A percentile compares a stretch with the other conserved stretches of the same genome.
phyloP scores from a whole-genome alignment of 2,113 vertebrate species.

The Megalops atlanticus region DNA sequence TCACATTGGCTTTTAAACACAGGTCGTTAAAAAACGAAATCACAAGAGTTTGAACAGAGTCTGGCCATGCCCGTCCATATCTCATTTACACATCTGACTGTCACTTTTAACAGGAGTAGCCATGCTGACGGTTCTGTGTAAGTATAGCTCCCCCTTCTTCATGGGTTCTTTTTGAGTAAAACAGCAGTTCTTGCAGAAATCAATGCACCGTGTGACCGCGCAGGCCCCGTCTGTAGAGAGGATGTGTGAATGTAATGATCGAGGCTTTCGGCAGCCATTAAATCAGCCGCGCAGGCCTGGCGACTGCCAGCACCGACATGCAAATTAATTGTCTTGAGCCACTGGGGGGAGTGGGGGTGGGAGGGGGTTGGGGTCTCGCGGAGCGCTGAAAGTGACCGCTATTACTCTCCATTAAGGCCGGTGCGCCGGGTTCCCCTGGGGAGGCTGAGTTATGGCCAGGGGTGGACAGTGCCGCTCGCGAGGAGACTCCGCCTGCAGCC shows the following conservation, averaged over 20 bases:
- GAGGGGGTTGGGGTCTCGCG: not conserved
- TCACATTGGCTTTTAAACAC: not conserved
- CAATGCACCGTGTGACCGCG: not conserved
- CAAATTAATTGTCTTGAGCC: not conserved
- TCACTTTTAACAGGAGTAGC: too few species aligned
- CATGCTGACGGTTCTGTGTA: too few species aligned
- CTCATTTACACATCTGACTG: too few species aligned
- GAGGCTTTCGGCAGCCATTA: not conserved
- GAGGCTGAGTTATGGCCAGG: constrained; percentile 30
- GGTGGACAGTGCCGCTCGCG: not conserved
- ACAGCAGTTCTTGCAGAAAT: not conserved
- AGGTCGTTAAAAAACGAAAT: too few species aligned
- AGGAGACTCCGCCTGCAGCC: constrained; percentile 17
- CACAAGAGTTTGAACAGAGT: too few species aligned
- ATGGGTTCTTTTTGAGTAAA: not conserved
- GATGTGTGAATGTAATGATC: not conserved
- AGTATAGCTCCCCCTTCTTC: not conserved
- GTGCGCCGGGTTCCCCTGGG: constrained; percentile 14
- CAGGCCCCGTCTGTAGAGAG: not conserved
- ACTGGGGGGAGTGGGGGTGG: not conserved
- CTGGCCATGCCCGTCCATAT: too few species aligned
- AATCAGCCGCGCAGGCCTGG: not conserved
- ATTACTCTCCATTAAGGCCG: constrained; percentile 39
- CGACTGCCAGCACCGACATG: not conserved
- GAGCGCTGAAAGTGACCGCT: constrained; percentile 30